Conservation (phyloP, 2,797 vertebrate genomes). For the Odontamblyopus rebecca region DNA sequence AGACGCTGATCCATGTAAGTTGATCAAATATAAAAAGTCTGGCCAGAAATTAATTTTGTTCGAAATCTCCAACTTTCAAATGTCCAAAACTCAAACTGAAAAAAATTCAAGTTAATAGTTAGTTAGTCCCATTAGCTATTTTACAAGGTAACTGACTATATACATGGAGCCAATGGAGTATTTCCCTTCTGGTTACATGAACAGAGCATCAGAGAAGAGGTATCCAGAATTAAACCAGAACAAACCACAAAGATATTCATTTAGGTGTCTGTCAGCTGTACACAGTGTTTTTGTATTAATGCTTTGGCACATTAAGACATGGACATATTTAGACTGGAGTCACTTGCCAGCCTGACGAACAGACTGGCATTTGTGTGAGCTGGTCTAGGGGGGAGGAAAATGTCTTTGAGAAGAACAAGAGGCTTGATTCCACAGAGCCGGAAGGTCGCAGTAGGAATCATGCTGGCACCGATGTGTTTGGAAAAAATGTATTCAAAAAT, state of each 20-base stretch:
- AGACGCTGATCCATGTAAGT: too few species aligned
- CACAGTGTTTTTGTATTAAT: conserved; percentile 34
- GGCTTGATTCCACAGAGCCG: conserved; percentile 38
- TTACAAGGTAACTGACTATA: too few species aligned
- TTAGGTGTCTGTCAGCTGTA: conserved; percentile 20
- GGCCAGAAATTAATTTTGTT: too few species aligned
- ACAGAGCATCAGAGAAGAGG: conserved; percentile 28
- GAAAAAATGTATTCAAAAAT: conserved; percentile 13
- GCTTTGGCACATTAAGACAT: conserved; percentile 42
- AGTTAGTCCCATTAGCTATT: too few species aligned
- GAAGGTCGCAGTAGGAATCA: conserved; percentile 52
- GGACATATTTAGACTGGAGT: conserved; percentile 47
- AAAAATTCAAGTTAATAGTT: too few species aligned
- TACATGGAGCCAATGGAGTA: neutral
- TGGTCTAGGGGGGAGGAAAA: conserved; percentile 40
- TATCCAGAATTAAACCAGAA: conserved; percentile 4
- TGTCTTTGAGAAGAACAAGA: conserved; percentile 50
- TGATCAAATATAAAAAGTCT: too few species aligned
- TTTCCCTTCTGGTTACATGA: conserved; percentile 43
- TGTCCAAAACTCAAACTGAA: too few species aligned
- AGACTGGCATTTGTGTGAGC: conserved; percentile 54
- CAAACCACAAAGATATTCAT: neutral
- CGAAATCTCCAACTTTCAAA: too few species aligned
- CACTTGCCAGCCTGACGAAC: conserved; percentile 46
- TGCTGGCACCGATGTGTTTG: conserved; percentile 16